Conservation (phyloP, 2,888 invertebrate species). For the Oasisia sp. region DNA sequence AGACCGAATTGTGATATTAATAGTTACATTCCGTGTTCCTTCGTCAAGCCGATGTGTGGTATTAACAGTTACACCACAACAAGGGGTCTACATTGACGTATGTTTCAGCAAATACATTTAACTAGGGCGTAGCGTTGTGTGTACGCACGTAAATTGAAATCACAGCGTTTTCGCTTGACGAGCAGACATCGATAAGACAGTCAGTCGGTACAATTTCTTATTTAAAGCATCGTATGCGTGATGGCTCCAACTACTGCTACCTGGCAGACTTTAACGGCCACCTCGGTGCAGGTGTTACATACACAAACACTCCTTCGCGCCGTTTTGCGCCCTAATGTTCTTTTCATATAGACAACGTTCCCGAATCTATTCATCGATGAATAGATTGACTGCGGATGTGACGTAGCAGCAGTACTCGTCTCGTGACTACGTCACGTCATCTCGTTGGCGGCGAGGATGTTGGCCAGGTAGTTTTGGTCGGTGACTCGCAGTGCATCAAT, state of each 20-base stretch:
- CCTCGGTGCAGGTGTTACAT: no score
- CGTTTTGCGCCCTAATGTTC: background rate
- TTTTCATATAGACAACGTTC: no score
- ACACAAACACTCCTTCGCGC: background rate
- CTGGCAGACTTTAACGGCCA: no score
- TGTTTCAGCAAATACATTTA: background rate
- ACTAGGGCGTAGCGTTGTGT: background rate
- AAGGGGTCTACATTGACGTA: background rate
- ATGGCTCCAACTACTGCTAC: no score
- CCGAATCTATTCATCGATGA: background rate
- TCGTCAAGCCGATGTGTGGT: background rate
- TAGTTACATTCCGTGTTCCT: no score
- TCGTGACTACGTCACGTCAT: background rate
- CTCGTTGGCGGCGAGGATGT: slow-evolving; percentile 9
- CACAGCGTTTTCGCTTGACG: background rate
- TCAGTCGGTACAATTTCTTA: no score
- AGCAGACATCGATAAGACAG: background rate
- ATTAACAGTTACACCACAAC: background rate
- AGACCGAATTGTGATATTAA: no score
- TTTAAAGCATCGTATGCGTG: no score
- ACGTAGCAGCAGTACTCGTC: background rate
- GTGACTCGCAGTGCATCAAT: background rate
- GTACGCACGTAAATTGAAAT: no score
- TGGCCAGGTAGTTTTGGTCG: background rate
- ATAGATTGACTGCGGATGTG: background rate